Base-by-base conservation (phyloP, 2,888 invertebrate genomes). In the Notocelia uddmanniana region DNA sequence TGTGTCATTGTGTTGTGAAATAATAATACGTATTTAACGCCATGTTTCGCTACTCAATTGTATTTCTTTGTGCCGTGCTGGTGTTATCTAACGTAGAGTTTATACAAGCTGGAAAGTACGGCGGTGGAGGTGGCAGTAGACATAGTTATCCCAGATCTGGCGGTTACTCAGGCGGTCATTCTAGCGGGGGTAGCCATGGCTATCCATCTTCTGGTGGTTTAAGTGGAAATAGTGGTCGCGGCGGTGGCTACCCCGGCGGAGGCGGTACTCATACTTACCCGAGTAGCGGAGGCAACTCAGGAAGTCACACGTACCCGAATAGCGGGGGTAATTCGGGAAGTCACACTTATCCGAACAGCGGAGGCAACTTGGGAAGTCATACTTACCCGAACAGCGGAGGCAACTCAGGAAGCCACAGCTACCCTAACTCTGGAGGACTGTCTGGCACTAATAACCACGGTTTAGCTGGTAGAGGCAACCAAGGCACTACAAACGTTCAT, bases 31-130 rank as follows among this genome's bases (percentile, higher is more conserved):
- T 37, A 60, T 41, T n/a, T 2, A 50, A 62, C 74, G 67, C 45
- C 52, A 77, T 76, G 77, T 72, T 69, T 70, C 77, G 76, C 8
- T 72, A 66, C 55, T 54, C 73, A 26, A 52, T 58, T 45, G 73
- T 54, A 73, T 41, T 76, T 21, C 50, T 77, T 19, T 74, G 73
- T 66, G 76, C 72, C 26, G 58, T 77, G 23, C 50, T 77, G 60
- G 67, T 74, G 68, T 60, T 75, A 68, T 75, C 75, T 73, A 72
- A 72, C 41, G 55, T 72, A 50, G 64, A 58, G 15, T 69, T 68
- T 19, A 66, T 57, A 63, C 52, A 67, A 45, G 74, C 76, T 18
- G 60, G 74, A 73, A 60, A 52, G 26, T 74, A 21, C n/a, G 75
- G 75, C 34, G 57, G 73, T 18, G 75, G 73, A 11, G 60, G 69